These are phyloP conservation scores for Platysternon megacephalum DNA, from an alignment of 2,113 vertebrate genomes.

Conservation along the genomic window DNA sequence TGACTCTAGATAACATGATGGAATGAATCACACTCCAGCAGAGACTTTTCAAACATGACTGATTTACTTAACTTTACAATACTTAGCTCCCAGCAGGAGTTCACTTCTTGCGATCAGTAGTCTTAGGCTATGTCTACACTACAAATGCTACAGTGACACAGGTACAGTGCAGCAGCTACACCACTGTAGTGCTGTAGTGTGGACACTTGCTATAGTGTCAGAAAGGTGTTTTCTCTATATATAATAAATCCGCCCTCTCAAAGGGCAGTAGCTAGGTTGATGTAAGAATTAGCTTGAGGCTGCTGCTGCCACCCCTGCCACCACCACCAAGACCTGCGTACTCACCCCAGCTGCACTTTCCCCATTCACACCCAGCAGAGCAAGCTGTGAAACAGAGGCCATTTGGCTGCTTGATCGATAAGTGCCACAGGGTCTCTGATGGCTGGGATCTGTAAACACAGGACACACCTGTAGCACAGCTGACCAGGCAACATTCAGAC, in stretches of 20 bases:
- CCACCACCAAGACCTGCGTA: no score
- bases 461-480: not conserved
- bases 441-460: not conserved
- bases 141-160: not conserved
- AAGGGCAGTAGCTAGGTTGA: not conserved
- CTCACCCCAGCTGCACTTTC: not conserved
- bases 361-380: no score
- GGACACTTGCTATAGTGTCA: not conserved
- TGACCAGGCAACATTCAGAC: not conserved
- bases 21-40: constrained; percentile 10
- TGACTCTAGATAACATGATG: not conserved
- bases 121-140: not conserved
- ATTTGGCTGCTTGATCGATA: not conserved
- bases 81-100: not conserved
- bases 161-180: not conserved
- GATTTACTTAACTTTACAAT: not conserved
- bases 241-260: not conserved
- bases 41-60: not conserved
- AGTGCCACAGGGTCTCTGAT: not conserved
- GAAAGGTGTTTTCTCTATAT: not conserved
- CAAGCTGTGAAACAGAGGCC: not conserved
- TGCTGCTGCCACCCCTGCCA: no score
- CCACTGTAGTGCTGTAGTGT: not conserved
- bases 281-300: not conserved
- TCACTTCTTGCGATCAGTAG: not conserved